Base-by-base conservation (phyloP, 1,140 invertebrate genomes). In the Nasonia longicornis region DNA sequence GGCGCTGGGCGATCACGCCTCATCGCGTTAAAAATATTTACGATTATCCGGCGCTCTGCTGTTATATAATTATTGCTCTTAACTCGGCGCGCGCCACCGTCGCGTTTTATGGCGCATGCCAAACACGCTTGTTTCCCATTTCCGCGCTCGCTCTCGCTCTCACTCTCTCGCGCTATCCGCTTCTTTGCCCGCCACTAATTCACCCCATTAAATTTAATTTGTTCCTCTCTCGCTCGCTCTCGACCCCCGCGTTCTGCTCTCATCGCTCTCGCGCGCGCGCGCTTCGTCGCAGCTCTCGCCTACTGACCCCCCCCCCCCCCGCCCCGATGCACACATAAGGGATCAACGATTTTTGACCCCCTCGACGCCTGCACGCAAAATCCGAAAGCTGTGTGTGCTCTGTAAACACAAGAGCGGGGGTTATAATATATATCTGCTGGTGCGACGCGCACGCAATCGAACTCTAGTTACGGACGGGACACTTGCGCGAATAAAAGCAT, bases 131-230 rank as follows among this genome's bases (percentile, higher is more conserved):
- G 79, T 80, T 80, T 80, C 79, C 72, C 79, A 63, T 76, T 81
- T 81, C 72, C 64, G 72, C 66, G 76, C 64, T 35, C 3, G 31
- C 31, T 3, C 4, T 35, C 31, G 31, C 31, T 35, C 31, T 35
- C 31, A 6, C 31, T 35, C 16, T 22, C n/a, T 26, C 45, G 31
- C 70, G 72, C 73, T 52, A 42, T 66, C 58, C 78, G 69, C 71
- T 66, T 72, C 77, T 58, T 31, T 76, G 38, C 63, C 45, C 48
- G 66, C 73, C 80, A 48, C 80, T 81, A 77, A 81, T 81, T 81
- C 75, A 58, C 35, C 69, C 80, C 80, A 77, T 81, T 81, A 81
- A 77, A 81, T 71, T 76, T 81, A 81, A 81, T 81, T 81, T 71
- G 73, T 58, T 31, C 66, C 45, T 63, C 38, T 76, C 78, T 31